Evolutionary conservation across 2,113 vertebrate genomes (phyloP).

Genomic region (Eptatretus burgeri): DNA sequence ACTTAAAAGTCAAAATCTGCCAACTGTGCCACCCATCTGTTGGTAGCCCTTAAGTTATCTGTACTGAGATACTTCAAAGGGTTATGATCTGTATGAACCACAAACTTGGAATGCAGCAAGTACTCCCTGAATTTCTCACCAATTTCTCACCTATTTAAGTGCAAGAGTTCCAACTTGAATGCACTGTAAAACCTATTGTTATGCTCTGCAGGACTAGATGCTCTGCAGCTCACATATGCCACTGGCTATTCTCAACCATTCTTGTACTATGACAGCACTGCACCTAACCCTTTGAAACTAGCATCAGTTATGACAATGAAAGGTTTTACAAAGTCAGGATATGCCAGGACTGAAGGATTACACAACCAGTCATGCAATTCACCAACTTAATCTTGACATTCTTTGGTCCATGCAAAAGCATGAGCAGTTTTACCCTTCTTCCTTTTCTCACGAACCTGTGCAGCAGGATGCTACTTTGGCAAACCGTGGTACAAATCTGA

Average conservation of each 20-base stretch:
- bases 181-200: conserved; percentile 8
- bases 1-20: too few species aligned
- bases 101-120: conserved; percentile 5
- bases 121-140: conserved; percentile 9
- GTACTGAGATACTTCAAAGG: too few species aligned
- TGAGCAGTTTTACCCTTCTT: too few species aligned
- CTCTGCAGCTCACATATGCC: background rate
- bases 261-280: conserved; percentile 7
- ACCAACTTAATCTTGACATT: too few species aligned
- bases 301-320: background rate
- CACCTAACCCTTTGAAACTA: conserved; percentile 5
- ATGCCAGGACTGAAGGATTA: background rate
- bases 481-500: too few species aligned
- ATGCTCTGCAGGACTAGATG: background rate
- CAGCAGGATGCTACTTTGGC: too few species aligned
- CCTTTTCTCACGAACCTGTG: too few species aligned
- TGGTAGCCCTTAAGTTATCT: too few species aligned
- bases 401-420: too few species aligned
- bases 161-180: conserved; percentile 2
- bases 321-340: background rate
- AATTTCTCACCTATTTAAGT: conserved; percentile 9
- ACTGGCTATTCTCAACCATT: background rate
- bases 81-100: too few species aligned
- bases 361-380: background rate
- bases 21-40: too few species aligned